Evolutionary conservation across 2,797 vertebrate genomes (phyloP), one percentile per base, ranked within the genome.

Genomic region (Chaetophractus vellerosus): DNA sequence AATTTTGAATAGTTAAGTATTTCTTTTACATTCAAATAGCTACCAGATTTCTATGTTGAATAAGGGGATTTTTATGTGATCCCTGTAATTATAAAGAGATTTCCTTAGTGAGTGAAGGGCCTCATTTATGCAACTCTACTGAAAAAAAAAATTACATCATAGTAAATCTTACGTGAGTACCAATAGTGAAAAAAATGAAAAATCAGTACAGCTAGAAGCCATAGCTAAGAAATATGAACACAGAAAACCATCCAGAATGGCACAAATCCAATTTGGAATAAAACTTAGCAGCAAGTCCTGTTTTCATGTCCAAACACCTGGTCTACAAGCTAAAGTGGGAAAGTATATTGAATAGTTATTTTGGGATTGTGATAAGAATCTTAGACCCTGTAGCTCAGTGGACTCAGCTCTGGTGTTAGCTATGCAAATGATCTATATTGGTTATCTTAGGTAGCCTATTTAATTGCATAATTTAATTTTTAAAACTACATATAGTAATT

Each of bases 21-120:
- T 96, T 95, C 93, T 96, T 91, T 95, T 96, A 90, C 92, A 91
- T 83, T 92, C 69, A 90, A 89, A 96, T 80, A 94, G 92, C 75
- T 94, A 90, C 68, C 93, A 96, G 96, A 96, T 92, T 96, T 97
- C 93, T 88, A 91, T 93, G 88, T 94, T 95, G 80, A 92, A 92
- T 97, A 95, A 95, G 72, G 79, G 88, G 96, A 97, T 97, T 97
- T 96, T 94, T 93, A 74, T 92, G 93, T 95, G 96, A 96, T 95
- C 93, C 85, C 57, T 86, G 38, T 96, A 97, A 97, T 97, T 97
- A 96, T 95, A 93, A 96, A 95, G 91, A 97, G 94, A 97, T 97
- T 97, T 97, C 75, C 83, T 81, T 68, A 81, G 92, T 92, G 88
- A 96, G 80, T 81, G 61, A 94, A 95, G 83, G 84, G 66, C 45